Conservation (phyloP, 1,140 invertebrate genomes). For the Drosophila obscura region DNA sequence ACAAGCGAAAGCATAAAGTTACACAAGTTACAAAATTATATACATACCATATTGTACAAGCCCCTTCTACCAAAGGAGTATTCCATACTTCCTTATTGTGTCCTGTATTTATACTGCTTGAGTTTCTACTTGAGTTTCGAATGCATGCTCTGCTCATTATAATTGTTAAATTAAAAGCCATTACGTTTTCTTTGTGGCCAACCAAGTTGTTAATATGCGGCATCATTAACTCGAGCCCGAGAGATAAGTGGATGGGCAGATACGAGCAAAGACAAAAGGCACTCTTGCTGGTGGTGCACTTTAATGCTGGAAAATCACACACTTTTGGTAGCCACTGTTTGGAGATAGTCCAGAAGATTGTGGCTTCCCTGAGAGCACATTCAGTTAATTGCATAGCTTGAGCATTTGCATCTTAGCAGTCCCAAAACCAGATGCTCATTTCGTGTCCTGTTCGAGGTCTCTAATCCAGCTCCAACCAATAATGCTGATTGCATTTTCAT, state of each 20-base stretch:
- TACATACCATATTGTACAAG: constrained; percentile 17
- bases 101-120: neutral
- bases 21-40: too few relatives aligned
- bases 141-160: constrained; percentile 49
- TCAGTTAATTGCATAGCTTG: constrained; percentile 49
- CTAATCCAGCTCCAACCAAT: constrained; percentile 2
- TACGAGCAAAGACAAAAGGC: constrained; percentile 4
- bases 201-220: constrained; percentile 60
- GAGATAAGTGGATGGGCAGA: constrained; percentile 3
- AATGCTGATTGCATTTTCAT: constrained; percentile 57
- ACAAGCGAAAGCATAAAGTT: too few relatives aligned
- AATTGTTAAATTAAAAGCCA: constrained; percentile 60
- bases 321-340: constrained; percentile 26
- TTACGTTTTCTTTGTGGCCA: constrained; percentile 56
- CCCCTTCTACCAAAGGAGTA: neutral
- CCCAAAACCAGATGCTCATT: too few relatives aligned
- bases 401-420: constrained; percentile 1
- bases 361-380: constrained; percentile 40
- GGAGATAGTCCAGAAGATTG: neutral
- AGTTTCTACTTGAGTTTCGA: neutral
- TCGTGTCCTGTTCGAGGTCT: too few relatives aligned
- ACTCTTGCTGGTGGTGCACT: neutral
- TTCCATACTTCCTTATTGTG: neutral
- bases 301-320: too few relatives aligned
- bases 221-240: constrained; percentile 44